Evolutionary conservation across 2,888 invertebrate species (phyloP).

Genomic region (Thelaira solivaga): DNA sequence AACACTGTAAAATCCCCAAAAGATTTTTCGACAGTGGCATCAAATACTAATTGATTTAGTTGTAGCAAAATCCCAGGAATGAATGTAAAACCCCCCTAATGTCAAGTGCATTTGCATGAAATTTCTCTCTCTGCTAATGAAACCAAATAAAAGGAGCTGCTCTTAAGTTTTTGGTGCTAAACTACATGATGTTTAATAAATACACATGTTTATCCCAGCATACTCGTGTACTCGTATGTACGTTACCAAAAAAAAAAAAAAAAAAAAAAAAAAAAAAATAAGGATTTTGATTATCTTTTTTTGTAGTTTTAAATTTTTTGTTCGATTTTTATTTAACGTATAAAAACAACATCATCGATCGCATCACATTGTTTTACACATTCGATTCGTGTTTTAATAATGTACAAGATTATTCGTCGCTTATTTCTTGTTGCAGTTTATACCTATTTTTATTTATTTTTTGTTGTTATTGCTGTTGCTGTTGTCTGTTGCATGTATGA

Average conservation of each 20-base stretch:
- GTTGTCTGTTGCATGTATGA: conserved; percentile 32
- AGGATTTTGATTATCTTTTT: conserved; percentile 49
- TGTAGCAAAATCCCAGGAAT: too few relatives aligned
- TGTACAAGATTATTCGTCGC: conserved; percentile 54
- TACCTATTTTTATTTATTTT: too few relatives aligned
- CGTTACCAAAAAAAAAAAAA: too few relatives aligned
- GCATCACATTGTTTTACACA: conserved; percentile 63
- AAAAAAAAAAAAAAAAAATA: not conserved
- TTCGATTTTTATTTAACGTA: too few relatives aligned
- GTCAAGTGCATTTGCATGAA: too few relatives aligned
- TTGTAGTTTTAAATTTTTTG: conserved; percentile 37
- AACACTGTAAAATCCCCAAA: too few relatives aligned
- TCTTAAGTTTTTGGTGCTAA: conserved; percentile 52
- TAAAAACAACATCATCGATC: conserved; percentile 43
- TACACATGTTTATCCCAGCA: conserved; percentile 35
- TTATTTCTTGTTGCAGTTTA: conserved; percentile 27
- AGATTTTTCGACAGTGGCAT: too few relatives aligned
- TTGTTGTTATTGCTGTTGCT: conserved; percentile 1
- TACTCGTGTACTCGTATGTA: not conserved
- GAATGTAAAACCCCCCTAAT: too few relatives aligned
- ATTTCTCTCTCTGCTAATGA: too few relatives aligned
- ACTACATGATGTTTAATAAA: conserved; percentile 59
- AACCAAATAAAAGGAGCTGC: not conserved
- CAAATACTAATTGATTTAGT: too few relatives aligned
- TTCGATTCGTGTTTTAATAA: conserved; percentile 59